Base-by-base conservation (phyloP, 2,888 invertebrate genomes). In the Euclidia mi region DNA sequence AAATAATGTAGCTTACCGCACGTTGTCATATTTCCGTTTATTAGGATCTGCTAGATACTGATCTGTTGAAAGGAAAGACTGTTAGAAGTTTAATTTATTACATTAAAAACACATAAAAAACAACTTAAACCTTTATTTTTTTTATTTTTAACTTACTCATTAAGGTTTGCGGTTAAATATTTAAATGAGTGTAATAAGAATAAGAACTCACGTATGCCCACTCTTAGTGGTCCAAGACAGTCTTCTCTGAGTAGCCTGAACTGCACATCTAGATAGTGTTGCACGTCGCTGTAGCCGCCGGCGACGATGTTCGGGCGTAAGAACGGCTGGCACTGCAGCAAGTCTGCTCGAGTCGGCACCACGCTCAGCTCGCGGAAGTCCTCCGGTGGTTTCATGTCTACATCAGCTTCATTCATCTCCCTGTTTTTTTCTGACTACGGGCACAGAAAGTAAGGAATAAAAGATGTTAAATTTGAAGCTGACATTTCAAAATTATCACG, bases 211-310 rank as follows among this genome's bases (percentile, higher is more conserved):
- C 93, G 46, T 53, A 97, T 90, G 14, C 96, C 97, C 49, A 96
- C 94, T 11, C 97, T 93, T 20, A 98, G 83, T 0, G 98, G 97
- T 4, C 95, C 93, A 40, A 97, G 95, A 82, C 97, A 98, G 88
- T 98, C 98, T 87, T 98, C 98, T 10, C 97, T 94, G 45, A 98
- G 86, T 17, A 98, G 90, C 7, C 97, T 91, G 79, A 97, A 97
- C 74, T 98, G 98, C 0, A 96, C 95, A 74, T 97, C 97, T 25
- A 98, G 90, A 81, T 98, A 98, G 76, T 98, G 96, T 14, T 96
- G 95, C 0, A 96, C 92, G 71, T 95, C 92, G 3, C 88, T 79
- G 81, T 97, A 98, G 0, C 91, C 87, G 6, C 97, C 97, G 37
- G 93, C 75, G 0, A 95, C 82, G 31, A 96, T 94, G 79, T 96